phyloP scores from a whole-genome alignment of 2,113 vertebrate genomes.

The Xenus cinereus region DNA sequence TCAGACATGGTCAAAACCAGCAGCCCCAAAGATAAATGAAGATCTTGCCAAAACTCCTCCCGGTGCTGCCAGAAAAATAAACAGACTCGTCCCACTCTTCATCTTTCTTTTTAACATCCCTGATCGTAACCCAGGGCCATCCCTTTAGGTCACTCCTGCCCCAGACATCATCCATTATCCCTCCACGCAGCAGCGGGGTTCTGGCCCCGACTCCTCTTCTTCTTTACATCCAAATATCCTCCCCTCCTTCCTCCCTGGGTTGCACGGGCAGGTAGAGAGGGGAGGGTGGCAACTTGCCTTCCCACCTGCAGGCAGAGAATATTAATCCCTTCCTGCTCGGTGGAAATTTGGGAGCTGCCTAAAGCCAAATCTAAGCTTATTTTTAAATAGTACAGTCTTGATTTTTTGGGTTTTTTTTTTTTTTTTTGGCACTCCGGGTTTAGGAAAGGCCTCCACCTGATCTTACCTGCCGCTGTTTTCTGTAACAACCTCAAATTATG shows the following conservation, averaged over 20 bases:
- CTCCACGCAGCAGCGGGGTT: not conserved
- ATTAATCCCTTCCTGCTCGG: not conserved
- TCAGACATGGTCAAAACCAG: not conserved
- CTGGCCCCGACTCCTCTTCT: not conserved
- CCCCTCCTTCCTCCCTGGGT: not conserved
- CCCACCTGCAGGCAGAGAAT: not conserved
- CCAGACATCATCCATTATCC: not conserved
- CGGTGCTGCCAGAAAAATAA: not conserved
- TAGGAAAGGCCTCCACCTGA: not conserved
- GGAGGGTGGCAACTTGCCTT: not conserved
- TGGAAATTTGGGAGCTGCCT: not conserved
- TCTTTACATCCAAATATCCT: not conserved
- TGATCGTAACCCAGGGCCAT: not conserved
- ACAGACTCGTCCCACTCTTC: not conserved
- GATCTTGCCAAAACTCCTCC: not conserved
- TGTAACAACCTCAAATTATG: not conserved
- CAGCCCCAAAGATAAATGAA: not conserved
- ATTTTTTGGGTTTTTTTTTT: not conserved
- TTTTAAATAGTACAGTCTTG: slow-evolving; percentile 3
- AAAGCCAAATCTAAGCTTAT: not conserved
- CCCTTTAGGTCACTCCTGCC: not conserved
- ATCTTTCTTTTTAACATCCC: not conserved
- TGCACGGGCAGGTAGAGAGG: not conserved
- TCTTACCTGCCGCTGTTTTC: not conserved
- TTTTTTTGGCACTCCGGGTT: not conserved